Base-by-base conservation (phyloP, 2,888 invertebrate genomes). In the Drosophila antonietae region DNA sequence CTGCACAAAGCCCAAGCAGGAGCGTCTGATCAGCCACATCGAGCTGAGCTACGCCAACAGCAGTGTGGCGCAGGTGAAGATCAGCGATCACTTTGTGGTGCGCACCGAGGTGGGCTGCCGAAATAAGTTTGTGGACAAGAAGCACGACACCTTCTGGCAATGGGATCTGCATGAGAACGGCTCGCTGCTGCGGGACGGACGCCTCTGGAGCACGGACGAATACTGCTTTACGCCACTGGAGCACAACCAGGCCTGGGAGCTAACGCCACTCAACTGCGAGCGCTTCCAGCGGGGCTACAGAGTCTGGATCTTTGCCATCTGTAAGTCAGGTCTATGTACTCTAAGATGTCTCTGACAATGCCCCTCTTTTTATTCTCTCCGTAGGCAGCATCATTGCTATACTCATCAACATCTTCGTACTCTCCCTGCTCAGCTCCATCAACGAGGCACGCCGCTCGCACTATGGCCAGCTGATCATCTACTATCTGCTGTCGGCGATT, bases 301-400 rank as follows among this genome's bases (percentile, higher is more conserved):
- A 0, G 75, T 90, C 15, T 90, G 90, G 90, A 90, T 90, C 60
- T 90, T 90, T 75, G 89, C 81, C n/a, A 91, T 90, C 18, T 91
- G 90, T 91, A 57, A 69, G 47, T 3, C 15, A 9, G 2, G 20
- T 8, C 23, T 3, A 14, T 0, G 7, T 12, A 23, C 43, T 18
- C 44, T 2, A 2, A 0, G 3, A 3, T 1, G 5, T 12, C 0
- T 1, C 14, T 0, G 3, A 5, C 18, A 31, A 73, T n/a, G 28
- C 20, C 9, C 1, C n/a, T 3, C 53, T 3, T 12, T 2, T 6
- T 15, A 15, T 15, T 20, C 15, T 12, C 15, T 2, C 63, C 61
- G 0, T 57, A 90, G 90, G 90, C 68, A 81, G 81, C 52, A 78
- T 82, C 18, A 73, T 90, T 37, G 90, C 91, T 37, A 90, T 91